Conservation (phyloP, 2,113 vertebrate species). For the Platysternon megacephalum region DNA sequence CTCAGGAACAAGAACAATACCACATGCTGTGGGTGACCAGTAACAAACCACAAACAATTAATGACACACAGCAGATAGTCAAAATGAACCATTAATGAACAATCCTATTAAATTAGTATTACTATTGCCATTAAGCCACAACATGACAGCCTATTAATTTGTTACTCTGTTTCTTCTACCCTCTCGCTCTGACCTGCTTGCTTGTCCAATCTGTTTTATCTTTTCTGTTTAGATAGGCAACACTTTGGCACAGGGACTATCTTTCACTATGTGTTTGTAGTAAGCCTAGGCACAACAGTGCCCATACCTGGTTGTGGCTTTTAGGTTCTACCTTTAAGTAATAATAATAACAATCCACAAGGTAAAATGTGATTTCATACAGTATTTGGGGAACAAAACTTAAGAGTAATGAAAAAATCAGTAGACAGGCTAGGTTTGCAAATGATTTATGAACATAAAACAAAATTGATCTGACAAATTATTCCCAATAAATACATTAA, state of each 20-base stretch:
- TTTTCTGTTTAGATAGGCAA: not conserved
- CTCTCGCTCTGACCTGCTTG: not conserved
- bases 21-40: not conserved
- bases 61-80: not conserved
- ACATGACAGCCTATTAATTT: not conserved
- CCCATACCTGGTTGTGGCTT: not conserved
- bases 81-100: not conserved
- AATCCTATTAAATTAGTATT: not conserved
- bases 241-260: not conserved
- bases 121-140: not conserved
- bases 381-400: not conserved
- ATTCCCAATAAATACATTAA: fast-evolving
- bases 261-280: not conserved
- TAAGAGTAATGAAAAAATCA: not conserved
- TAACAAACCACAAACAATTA: not conserved
- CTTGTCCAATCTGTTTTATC: not conserved
- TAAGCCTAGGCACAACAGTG: not conserved
- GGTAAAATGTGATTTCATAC: not conserved
- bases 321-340: not conserved
- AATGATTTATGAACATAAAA: not conserved
- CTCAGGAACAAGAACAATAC: not conserved
- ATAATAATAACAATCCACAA: not conserved
- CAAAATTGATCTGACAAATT: not conserved
- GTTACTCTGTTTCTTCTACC: not conserved
- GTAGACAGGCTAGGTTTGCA: not conserved